Conservation (phyloP, 2,888 invertebrate species). For the Pinctada fucata region DNA sequence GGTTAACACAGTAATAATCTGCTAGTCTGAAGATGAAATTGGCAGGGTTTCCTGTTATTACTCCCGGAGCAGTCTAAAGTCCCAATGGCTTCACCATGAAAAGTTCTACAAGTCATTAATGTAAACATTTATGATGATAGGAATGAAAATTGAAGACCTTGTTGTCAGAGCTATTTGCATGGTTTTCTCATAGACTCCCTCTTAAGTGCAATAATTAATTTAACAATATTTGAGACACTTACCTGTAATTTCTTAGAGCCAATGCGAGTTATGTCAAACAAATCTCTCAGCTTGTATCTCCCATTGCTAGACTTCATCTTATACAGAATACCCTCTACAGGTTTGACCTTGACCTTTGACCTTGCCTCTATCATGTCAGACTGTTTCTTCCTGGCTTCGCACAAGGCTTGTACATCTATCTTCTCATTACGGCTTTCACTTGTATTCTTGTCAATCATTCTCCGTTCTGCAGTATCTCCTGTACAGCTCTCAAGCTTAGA, state of each 20-base stretch:
- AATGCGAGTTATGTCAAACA: background rate
- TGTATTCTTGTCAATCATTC: background rate
- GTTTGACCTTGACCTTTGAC: conserved; percentile 48
- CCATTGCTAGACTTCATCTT: conserved; percentile 40
- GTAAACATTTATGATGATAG: too few relatives aligned
- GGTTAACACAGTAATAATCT: conserved; percentile 57
- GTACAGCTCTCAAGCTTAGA: background rate
- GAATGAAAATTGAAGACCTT: too few relatives aligned
- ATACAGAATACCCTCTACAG: conserved; percentile 56
- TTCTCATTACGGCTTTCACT: background rate
- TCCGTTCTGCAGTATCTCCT: background rate
- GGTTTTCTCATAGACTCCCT: too few relatives aligned
- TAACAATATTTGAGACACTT: too few relatives aligned
- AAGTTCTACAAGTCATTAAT: too few relatives aligned
- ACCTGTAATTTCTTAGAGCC: too few relatives aligned
- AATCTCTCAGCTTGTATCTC: conserved; percentile 45
- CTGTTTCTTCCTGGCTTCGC: conserved; percentile 58
- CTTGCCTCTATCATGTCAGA: conserved; percentile 55
- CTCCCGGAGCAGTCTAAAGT: conserved; percentile 22
- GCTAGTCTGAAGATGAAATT: conserved; percentile 61
- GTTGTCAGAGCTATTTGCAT: too few relatives aligned
- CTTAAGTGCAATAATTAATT: too few relatives aligned
- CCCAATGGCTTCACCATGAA: too few relatives aligned
- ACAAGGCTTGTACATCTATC: conserved; percentile 23
- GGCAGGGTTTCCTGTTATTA: conserved; percentile 61